Percentiles rank a stretch among this genome's conserved stretches.
These are phyloP conservation scores for Etia nguti DNA, from an alignment of 2,113 vertebrate species.

Conservation along the genomic window DNA sequence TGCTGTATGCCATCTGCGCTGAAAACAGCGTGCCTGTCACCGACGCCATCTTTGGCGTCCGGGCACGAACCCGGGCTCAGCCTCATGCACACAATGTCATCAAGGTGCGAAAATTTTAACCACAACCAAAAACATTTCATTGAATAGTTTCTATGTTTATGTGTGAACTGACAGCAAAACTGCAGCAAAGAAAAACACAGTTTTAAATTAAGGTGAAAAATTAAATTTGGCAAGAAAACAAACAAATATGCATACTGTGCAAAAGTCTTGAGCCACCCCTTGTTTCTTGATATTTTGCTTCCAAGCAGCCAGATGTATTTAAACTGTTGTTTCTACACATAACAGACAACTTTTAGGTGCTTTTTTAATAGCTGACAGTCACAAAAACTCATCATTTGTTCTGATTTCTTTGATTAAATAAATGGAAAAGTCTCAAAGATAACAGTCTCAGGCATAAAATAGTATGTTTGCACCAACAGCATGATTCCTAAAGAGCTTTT, in stretches of 20 bases:
- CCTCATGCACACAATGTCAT: constrained; percentile 61
- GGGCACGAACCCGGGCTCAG: constrained; percentile 72
- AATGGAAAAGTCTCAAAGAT: background rate
- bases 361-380: background rate
- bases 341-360: background rate
- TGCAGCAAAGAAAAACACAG: background rate
- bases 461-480: background rate
- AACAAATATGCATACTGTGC: background rate
- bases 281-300: background rate
- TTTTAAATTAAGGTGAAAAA: background rate
- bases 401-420: background rate
- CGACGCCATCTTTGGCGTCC: constrained; percentile 69
- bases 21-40: constrained; percentile 77
- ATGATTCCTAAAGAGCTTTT: background rate
- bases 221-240: background rate
- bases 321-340: rapidly evolving
- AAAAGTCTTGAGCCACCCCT: background rate
- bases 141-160: background rate
- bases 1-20: constrained; percentile 75
- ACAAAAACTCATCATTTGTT: background rate
- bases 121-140: background rate
- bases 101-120: constrained; percentile 14
- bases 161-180: background rate
- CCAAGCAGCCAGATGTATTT: background rate
- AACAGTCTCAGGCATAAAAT: too few relatives aligned